Conservation (phyloP, 30 jellyfish, hydroid and myxozoan genomes). For the Aurelia sp. region DNA sequence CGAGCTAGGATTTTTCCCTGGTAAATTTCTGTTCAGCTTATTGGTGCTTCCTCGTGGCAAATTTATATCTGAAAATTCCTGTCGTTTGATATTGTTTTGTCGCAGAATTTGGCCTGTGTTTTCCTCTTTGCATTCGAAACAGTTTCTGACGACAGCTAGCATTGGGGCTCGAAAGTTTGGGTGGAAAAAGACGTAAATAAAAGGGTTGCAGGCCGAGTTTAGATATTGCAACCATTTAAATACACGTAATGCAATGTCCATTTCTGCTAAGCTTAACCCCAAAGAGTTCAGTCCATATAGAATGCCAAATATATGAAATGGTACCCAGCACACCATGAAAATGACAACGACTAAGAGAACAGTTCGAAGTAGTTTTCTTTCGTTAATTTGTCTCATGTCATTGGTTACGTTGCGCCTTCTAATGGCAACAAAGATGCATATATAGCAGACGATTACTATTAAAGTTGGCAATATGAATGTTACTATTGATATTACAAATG, state of each 20-base stretch:
- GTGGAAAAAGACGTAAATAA: slow-evolving; percentile 13
- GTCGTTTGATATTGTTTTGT: no score
- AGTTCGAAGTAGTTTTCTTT: neutral
- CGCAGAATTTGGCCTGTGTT: no score
- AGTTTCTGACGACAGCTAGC: no score
- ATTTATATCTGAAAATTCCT: no score
- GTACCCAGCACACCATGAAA: neutral
- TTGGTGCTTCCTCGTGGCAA: no score
- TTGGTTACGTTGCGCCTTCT: neutral
- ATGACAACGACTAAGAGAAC: neutral
- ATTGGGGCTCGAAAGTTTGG: neutral
- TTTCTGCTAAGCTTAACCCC: neutral
- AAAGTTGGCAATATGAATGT: neutral
- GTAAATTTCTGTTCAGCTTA: no score
- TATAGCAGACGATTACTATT: neutral
- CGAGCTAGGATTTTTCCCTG: no score
- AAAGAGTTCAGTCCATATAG: neutral
- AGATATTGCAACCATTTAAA: neutral
- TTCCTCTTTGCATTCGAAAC: no score
- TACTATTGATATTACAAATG: neutral
- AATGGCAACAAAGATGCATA: neutral
- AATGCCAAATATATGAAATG: neutral
- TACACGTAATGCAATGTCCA: neutral
- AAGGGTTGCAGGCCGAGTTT: slow-evolving; percentile 47
- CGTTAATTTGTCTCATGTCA: neutral